These are phyloP conservation scores for Drosophila tanythrix DNA, from an alignment of 2,888 invertebrate genomes.

Conservation along the genomic window DNA sequence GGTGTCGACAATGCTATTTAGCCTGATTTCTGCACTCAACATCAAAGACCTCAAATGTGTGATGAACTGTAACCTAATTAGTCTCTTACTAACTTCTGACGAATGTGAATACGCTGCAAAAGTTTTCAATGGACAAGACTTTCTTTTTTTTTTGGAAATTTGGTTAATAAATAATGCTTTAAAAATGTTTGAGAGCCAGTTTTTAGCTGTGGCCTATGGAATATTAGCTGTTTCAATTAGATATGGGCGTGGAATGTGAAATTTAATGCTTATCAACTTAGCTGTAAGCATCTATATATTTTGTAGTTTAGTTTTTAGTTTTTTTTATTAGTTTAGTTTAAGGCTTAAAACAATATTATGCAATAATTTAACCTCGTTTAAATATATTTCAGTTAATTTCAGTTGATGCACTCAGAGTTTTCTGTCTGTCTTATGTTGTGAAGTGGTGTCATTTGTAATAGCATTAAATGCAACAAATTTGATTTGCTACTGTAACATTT, in stretches of 20 bases:
- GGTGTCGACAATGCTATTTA: constrained; percentile 34
- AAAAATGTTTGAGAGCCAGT: not conserved
- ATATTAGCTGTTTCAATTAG: not conserved
- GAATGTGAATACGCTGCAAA: constrained; percentile 3
- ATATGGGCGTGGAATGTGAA: not conserved
- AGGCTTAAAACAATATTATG: not conserved
- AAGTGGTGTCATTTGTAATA: not conserved
- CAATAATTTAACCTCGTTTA: not conserved
- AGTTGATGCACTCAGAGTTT: not conserved
- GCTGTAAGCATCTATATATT: not conserved
- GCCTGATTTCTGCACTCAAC: constrained; percentile 40
- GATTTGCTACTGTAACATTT: constrained; percentile 10
- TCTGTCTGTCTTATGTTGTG: not conserved
- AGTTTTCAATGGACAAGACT: not conserved
- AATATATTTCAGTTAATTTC: not conserved
- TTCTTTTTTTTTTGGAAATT: not conserved
- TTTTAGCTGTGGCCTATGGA: not conserved
- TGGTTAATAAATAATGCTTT: not conserved
- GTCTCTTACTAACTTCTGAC: not conserved
- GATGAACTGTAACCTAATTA: constrained; percentile 60
- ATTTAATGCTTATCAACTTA: not conserved
- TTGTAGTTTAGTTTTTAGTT: not conserved
- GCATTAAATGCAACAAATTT: constrained; percentile 32
- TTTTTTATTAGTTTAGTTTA: not conserved
- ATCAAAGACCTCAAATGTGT: constrained; percentile 63